Percentiles rank a stretch among this genome's conserved stretches.
Conservation (phyloP, 2,113 vertebrate genomes). For the Heterocephalus glaber region DNA sequence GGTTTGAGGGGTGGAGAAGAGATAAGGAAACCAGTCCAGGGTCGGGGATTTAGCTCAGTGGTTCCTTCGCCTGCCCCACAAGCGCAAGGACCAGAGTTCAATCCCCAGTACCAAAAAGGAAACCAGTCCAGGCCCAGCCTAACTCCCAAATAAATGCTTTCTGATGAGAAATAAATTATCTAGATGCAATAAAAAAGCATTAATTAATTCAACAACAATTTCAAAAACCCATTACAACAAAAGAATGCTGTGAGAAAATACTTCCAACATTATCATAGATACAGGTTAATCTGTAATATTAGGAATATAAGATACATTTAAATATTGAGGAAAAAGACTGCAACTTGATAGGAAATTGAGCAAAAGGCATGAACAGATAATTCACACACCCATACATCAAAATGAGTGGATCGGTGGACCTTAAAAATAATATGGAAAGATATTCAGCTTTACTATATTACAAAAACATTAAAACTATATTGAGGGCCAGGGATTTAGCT, state of each 20-base stretch:
- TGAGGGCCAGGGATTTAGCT: too few species aligned
- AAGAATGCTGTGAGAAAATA: not conserved
- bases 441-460: not conserved
- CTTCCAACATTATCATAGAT: not conserved
- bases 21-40: not conserved
- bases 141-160: slow-evolving; percentile 11
- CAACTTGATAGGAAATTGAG: slow-evolving; percentile 35
- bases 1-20: not conserved
- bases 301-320: not conserved
- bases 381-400: not conserved
- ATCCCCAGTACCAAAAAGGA: too few species aligned
- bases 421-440: not conserved
- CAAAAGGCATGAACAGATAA: not conserved
- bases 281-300: not conserved
- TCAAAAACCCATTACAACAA: not conserved
- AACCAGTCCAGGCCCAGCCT: not conserved
- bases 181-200: not conserved
- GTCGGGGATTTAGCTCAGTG: too few species aligned
- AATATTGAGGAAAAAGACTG: not conserved
- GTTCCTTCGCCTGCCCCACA: too few species aligned
- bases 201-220: slow-evolving; percentile 12
- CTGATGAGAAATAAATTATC: not conserved
- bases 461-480: not conserved
- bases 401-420: not conserved
- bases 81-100: too few species aligned